A percentile compares a stretch with the other conserved stretches of the same genome.
Evolutionary conservation across 2,888 invertebrate genomes (phyloP).

Genomic region (Acanthacorydalis orientalis): DNA sequence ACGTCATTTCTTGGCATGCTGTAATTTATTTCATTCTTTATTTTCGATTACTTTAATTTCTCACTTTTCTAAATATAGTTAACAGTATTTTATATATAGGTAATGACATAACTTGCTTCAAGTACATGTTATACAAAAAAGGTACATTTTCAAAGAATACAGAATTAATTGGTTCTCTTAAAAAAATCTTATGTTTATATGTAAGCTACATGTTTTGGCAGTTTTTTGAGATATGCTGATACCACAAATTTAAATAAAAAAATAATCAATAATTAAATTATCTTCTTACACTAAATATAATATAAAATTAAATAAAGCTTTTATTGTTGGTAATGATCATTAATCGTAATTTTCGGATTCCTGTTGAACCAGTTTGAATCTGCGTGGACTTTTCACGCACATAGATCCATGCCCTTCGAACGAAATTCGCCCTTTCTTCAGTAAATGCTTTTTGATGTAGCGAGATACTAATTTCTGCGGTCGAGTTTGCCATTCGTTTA

Average conservation of each 20-base stretch:
- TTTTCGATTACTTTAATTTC: too few relatives aligned
- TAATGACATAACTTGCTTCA: too few relatives aligned
- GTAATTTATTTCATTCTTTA: too few relatives aligned
- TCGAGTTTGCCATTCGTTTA: constrained; percentile 80
- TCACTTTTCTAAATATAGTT: too few relatives aligned
- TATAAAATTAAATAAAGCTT: not conserved
- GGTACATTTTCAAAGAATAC: too few relatives aligned
- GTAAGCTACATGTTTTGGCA: not conserved
- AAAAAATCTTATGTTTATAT: too few relatives aligned
- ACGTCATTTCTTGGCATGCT: too few relatives aligned
- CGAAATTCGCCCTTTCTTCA: constrained; percentile 57
- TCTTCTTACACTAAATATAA: too few relatives aligned
- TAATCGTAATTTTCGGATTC: constrained; percentile 84
- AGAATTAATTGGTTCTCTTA: too few relatives aligned
- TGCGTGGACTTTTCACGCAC: constrained; percentile 67
- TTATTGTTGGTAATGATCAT: constrained; percentile 11
- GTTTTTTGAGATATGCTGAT: constrained; percentile 1
- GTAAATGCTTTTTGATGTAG: constrained; percentile 67
- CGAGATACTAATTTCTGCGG: constrained; percentile 72
- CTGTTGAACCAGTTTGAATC: constrained; percentile 78
- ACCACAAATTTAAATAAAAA: not conserved
- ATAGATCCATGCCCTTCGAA: constrained; percentile 64
- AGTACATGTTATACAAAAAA: too few relatives aligned
- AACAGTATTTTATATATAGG: too few relatives aligned
- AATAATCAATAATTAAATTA: too few relatives aligned